Evolutionary conservation across 2,888 invertebrate species (phyloP).

Genomic region (Agrypnus murinus): DNA sequence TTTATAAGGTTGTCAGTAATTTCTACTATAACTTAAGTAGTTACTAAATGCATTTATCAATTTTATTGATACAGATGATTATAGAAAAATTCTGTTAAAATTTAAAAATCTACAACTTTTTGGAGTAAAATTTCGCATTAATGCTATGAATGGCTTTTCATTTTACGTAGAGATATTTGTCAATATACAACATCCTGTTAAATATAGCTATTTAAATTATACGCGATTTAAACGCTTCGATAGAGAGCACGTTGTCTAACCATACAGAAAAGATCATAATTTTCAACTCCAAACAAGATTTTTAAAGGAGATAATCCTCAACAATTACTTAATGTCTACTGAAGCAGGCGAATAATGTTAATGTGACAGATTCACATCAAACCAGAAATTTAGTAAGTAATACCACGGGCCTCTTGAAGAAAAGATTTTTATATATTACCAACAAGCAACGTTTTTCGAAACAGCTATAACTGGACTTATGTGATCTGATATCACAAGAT

Average conservation of each 20-base stretch:
- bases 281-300: constrained; percentile 22
- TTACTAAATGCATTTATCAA: no score
- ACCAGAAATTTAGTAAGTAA: constrained; percentile 25
- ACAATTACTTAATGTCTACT: constrained; percentile 17
- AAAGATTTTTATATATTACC: not conserved
- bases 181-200: not conserved
- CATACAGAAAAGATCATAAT: constrained; percentile 19
- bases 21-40: no score
- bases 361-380: constrained; percentile 31
- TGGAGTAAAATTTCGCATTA: no score
- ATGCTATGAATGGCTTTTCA: no score
- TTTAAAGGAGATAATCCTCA: constrained; percentile 12
- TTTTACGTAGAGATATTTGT: no score
- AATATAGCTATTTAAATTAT: constrained; percentile 6
- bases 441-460: constrained; percentile 24
- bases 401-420: not conserved
- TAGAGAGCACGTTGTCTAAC: constrained; percentile 18
- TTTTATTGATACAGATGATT: no score
- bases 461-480: constrained; percentile 34
- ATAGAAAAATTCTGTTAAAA: no score
- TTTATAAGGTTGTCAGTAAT: no score
- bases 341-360: constrained; percentile 21
- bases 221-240: constrained; percentile 12
- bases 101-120: not conserved
- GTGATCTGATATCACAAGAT: constrained; percentile 43